Conservation (phyloP, 2,888 invertebrate genomes). For the Drosophila merina region DNA sequence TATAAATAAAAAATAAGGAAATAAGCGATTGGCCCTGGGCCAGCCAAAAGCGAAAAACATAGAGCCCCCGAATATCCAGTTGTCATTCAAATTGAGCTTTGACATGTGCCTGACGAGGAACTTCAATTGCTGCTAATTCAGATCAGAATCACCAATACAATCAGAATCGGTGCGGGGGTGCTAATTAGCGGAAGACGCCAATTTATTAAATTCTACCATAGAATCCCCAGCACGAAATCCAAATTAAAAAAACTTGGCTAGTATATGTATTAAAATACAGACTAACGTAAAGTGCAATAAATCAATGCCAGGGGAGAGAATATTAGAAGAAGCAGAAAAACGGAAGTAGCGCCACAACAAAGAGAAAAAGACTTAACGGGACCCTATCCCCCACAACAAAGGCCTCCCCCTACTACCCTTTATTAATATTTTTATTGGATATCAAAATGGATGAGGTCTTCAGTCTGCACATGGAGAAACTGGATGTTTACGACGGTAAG, state of each 20-base stretch:
- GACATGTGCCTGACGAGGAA: slow-evolving; percentile 56
- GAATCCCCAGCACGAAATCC: slow-evolving; percentile 14
- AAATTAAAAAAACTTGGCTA: slow-evolving; percentile 20
- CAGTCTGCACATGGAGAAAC: slow-evolving; percentile 82
- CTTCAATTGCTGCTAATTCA: slow-evolving; percentile 22
- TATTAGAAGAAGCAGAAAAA: slow-evolving; percentile 27
- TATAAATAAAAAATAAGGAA: slow-evolving; percentile 66
- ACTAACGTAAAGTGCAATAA: slow-evolving; percentile 62
- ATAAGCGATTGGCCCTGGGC: slow-evolving; percentile 50
- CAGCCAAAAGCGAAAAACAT: slow-evolving; percentile 40
- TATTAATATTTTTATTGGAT: slow-evolving; percentile 17
- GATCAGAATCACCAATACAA: slow-evolving; percentile 9
- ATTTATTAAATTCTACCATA: slow-evolving; percentile 28
- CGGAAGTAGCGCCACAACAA: slow-evolving; percentile 60
- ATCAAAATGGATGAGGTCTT: slow-evolving; percentile 83
- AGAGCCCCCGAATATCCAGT: slow-evolving; percentile 26
- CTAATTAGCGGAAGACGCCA: slow-evolving; percentile 56
- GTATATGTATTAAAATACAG: background rate
- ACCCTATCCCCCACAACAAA: slow-evolving; percentile 12
- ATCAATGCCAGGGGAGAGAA: slow-evolving; percentile 54
- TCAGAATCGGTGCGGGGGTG: slow-evolving; percentile 39
- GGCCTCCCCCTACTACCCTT: slow-evolving; percentile 25
- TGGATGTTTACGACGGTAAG: slow-evolving; percentile 82
- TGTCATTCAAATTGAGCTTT: slow-evolving; percentile 33
- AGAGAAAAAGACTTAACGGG: slow-evolving; percentile 55